Conservation (phyloP, 1,140 invertebrate genomes). For the Trachymyrmex septentrionalis region DNA sequence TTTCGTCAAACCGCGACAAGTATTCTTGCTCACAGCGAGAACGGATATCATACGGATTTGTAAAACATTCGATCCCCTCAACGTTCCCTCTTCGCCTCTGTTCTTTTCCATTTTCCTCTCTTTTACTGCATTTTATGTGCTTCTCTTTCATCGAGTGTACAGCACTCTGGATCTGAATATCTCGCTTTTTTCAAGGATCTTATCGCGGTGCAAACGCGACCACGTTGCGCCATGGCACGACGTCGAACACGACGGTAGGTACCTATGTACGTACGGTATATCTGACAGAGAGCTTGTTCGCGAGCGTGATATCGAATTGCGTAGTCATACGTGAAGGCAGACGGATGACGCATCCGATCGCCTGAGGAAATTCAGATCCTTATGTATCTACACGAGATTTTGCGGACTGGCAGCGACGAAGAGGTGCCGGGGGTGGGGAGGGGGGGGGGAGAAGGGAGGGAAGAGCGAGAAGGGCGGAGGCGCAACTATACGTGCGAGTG, state of each 20-base stretch:
- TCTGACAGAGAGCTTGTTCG: constrained; percentile 62
- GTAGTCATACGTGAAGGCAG: constrained; percentile 83
- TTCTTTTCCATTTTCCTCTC: constrained; percentile 10
- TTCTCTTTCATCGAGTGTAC: constrained; percentile 9
- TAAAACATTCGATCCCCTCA: constrained; percentile 25
- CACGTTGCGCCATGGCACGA: constrained; percentile 34
- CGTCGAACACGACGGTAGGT: constrained; percentile 33
- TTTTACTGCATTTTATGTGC: constrained; percentile 30
- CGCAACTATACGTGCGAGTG: constrained; percentile 37
- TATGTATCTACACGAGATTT: constrained; percentile 76
- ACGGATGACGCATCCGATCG: constrained; percentile 71
- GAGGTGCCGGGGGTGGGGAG: too few species aligned
- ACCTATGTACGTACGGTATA: constrained; percentile 7
- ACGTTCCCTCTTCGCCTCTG: not conserved
- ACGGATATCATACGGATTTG: constrained; percentile 40
- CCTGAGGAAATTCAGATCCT: constrained; percentile 81
- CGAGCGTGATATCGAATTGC: constrained; percentile 82
- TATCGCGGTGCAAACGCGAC: constrained; percentile 58
- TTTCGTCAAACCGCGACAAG: not conserved
- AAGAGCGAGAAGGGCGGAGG: not conserved
- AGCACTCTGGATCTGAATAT: constrained; percentile 63
- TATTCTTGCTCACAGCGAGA: constrained; percentile 16
- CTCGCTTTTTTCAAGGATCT: constrained; percentile 69
- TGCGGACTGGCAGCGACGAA: constrained; percentile 25
- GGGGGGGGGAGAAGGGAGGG: not conserved